Conservation (phyloP, 2,888 invertebrate species). For the Dicyrtomina minuta region DNA sequence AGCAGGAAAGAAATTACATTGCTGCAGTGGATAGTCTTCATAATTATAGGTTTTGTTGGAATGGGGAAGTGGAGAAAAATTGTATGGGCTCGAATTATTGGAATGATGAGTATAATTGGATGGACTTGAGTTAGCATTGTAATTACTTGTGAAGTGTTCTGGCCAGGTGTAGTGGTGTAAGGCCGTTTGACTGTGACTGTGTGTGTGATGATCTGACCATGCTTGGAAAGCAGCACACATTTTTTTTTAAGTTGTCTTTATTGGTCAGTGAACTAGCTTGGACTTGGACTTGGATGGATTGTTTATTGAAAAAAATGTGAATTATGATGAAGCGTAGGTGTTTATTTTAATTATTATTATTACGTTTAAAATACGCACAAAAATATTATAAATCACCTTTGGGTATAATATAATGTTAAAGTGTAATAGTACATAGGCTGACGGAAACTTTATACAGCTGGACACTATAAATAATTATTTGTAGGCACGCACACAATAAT, state of each 20-base stretch:
- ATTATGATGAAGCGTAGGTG: not conserved
- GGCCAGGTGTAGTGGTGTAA: slow-evolving; percentile 34
- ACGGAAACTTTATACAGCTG: no score
- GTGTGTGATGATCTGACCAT: slow-evolving; percentile 26
- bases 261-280: no score
- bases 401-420: no score
- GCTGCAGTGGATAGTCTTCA: slow-evolving; percentile 20
- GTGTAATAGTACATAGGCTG: no score
- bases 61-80: slow-evolving; percentile 4
- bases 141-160: slow-evolving; percentile 29
- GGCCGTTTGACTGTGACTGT: not conserved
- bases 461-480: no score
- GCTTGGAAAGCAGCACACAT: slow-evolving; percentile 39
- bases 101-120: slow-evolving; percentile 20
- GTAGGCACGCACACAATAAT: no score
- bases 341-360: not conserved
- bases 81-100: not conserved
- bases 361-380: no score
- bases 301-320: no score
- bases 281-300: no score
- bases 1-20: slow-evolving; percentile 20
- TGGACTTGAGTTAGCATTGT: not conserved
- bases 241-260: slow-evolving; percentile 6
- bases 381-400: no score
- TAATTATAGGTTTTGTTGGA: slow-evolving; percentile 26